A percentile compares a stretch with the other conserved stretches of the same genome.
These are phyloP conservation scores for Melieria crassipennis DNA, from an alignment of 2,888 invertebrate species.

Conservation along the genomic window DNA sequence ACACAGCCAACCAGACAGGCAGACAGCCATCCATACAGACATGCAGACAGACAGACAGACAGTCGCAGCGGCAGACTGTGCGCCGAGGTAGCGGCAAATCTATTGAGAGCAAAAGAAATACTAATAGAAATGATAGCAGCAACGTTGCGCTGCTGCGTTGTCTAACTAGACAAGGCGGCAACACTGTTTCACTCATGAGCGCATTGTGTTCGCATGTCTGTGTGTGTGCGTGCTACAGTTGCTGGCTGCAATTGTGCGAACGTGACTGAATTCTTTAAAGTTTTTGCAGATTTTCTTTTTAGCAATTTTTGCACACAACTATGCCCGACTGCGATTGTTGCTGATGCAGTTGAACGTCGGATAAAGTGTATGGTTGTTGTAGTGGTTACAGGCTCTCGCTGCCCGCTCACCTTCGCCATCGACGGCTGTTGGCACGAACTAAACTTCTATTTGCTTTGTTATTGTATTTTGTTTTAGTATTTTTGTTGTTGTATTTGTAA, in stretches of 20 bases:
- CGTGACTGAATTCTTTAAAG: constrained; percentile 49
- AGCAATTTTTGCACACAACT: background rate
- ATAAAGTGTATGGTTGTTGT: no score
- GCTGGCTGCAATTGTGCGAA: constrained; percentile 40
- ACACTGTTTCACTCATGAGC: no score
- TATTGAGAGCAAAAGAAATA: no score
- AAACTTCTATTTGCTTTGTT: constrained; percentile 21
- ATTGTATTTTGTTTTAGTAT: constrained; percentile 35
- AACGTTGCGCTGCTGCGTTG: background rate
- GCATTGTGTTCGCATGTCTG: background rate
- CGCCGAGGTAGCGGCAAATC: background rate
- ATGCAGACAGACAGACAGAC: constrained; percentile 7
- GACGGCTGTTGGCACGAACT: constrained; percentile 3
- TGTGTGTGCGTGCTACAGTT: background rate
- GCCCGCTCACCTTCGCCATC: no score
- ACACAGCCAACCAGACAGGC: constrained; percentile 9
- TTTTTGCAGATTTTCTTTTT: constrained; percentile 33
- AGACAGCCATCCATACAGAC: constrained; percentile 1
- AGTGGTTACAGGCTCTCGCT: no score
- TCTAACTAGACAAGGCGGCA: no score
- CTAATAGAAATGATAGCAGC: background rate
- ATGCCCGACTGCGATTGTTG: background rate
- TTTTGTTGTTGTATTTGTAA: constrained; percentile 8
- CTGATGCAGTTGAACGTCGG: no score
- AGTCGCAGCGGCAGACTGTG: background rate